Conservation (phyloP, 1,140 invertebrate genomes). For the Maconellicoccus hirsutus region DNA sequence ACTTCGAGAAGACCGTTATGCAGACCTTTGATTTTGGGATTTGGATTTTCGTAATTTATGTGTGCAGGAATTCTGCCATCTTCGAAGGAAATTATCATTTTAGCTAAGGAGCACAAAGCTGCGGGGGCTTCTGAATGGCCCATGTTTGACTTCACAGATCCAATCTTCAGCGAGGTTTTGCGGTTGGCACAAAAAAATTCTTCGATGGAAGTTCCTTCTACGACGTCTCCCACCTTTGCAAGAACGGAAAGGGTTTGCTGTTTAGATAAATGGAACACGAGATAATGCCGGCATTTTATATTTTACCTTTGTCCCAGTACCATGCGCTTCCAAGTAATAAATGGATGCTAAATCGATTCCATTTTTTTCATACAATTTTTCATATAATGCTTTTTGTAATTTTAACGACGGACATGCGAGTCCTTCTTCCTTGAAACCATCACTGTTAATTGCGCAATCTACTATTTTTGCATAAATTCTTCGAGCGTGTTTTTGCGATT, state of each 20-base stretch:
- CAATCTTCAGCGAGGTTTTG: constrained; percentile 47
- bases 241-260: too few relatives aligned
- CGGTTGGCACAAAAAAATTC: constrained; percentile 34
- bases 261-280: background rate
- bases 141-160: constrained; percentile 62
- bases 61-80: constrained; percentile 48
- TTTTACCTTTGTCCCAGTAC: constrained; percentile 36
- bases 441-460: constrained; percentile 43
- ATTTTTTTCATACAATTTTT: constrained; percentile 27
- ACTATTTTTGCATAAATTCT: constrained; percentile 48
- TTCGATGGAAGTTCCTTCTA: constrained; percentile 18
- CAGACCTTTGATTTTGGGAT: constrained; percentile 47
- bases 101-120: constrained; percentile 44
- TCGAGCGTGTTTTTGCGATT: constrained; percentile 40
- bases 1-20: constrained; percentile 69
- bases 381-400: constrained; percentile 18
- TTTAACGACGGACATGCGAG: constrained; percentile 11
- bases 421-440: constrained; percentile 44
- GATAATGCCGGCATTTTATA: background rate
- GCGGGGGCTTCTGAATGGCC: constrained; percentile 59
- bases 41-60: constrained; percentile 38
- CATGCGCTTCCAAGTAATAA: constrained; percentile 31
- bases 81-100: constrained; percentile 46
- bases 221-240: constrained; percentile 12
- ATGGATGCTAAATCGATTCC: constrained; percentile 44